Conservation (phyloP, 2,113 vertebrate genomes). For the Peromyscus californicus region DNA sequence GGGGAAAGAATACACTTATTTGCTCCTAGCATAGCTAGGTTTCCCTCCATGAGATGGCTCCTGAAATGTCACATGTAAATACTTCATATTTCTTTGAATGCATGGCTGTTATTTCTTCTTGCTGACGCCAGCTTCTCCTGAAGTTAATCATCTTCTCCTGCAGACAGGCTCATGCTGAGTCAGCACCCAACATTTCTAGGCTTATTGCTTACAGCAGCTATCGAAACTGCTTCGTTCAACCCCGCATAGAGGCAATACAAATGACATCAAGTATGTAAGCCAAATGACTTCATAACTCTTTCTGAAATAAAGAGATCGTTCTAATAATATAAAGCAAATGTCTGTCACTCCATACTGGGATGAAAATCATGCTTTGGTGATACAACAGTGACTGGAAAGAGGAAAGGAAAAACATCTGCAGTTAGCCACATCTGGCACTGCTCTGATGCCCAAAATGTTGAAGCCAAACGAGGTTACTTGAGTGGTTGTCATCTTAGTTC, state of each 20-base stretch:
- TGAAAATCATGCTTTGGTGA: slow-evolving; percentile 1
- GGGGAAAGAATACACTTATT: slow-evolving; percentile 16
- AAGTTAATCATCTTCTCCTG: slow-evolving; percentile 62
- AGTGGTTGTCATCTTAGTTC: background rate
- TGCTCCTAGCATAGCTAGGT: background rate
- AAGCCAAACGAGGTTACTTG: background rate
- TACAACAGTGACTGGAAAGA: background rate
- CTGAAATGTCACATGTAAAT: slow-evolving; percentile 63
- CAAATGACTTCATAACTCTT: slow-evolving; percentile 69
- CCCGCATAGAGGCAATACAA: slow-evolving; percentile 59
- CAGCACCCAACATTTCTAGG: slow-evolving; percentile 69
- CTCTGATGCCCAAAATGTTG: slow-evolving; percentile 1
- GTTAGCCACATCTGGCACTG: background rate
- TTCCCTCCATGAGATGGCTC: slow-evolving; percentile 28
- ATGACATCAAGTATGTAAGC: slow-evolving; percentile 47
- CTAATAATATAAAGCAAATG: slow-evolving; percentile 56
- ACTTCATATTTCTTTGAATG: background rate
- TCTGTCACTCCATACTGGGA: background rate
- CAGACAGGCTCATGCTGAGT: slow-evolving; percentile 36
- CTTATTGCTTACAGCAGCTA: slow-evolving; percentile 62
- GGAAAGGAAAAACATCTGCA: background rate
- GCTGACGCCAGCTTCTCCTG: slow-evolving; percentile 62
- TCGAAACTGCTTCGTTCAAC: slow-evolving; percentile 45
- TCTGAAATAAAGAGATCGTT: slow-evolving; percentile 53
- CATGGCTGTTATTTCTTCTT: background rate